These are phyloP conservation scores for Gracilinanus agilis DNA, from an alignment of 2,113 vertebrate genomes.

Conservation along the genomic window DNA sequence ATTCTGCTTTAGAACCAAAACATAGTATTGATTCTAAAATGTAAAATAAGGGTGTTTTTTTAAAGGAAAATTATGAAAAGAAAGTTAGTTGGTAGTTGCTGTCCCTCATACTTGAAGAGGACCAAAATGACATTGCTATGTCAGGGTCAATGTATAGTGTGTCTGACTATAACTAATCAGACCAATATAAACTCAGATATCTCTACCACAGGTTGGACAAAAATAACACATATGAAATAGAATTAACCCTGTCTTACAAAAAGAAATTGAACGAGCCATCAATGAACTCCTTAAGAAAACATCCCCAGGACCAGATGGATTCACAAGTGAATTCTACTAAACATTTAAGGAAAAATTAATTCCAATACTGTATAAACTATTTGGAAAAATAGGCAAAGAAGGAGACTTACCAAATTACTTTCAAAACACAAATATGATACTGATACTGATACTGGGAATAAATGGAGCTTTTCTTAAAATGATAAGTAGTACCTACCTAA, in stretches of 20 bases:
- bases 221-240: too few relatives aligned
- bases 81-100: too few relatives aligned
- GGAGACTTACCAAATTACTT: not conserved
- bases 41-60: too few relatives aligned
- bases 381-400: not conserved
- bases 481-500: not conserved
- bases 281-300: not conserved
- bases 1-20: too few relatives aligned
- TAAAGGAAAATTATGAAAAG: too few relatives aligned
- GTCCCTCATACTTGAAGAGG: too few relatives aligned
- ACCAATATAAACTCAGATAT: too few relatives aligned
- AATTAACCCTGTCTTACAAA: not conserved
- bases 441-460: not conserved
- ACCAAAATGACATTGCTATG: too few relatives aligned
- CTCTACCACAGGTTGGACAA: too few relatives aligned
- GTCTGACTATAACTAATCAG: too few relatives aligned
- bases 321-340: not conserved
- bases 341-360: not conserved
- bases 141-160: too few relatives aligned
- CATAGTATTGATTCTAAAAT: too few relatives aligned
- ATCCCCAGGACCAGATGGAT: not conserved
- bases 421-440: not conserved
- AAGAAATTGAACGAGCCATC: not conserved
- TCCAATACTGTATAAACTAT: not conserved
- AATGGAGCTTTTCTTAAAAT: not conserved